Base-by-base conservation (phyloP, 2,113 vertebrate genomes). In the Verasper variegatus region DNA sequence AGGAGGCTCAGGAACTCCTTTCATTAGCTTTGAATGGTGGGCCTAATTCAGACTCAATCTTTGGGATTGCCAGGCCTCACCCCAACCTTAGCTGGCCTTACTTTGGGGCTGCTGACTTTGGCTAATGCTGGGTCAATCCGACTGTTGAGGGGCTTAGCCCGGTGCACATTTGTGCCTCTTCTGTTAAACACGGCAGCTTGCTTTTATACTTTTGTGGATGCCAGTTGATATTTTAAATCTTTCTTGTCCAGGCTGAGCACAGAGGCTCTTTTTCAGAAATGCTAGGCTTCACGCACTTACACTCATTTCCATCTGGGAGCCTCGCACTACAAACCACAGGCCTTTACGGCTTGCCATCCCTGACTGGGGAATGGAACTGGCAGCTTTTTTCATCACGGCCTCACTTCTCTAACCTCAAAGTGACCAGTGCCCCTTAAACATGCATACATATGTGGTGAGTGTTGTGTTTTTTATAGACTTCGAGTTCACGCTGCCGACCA, bases 21-120 rank as follows among this genome's bases (percentile, higher is more conserved):
- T 96, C 96, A 93, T 71, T 84, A 74, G 89, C 92, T 90, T 87
- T 98, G 96, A 98, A 97, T 97, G 93, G 95, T 91, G 92, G 90
- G 93, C 93, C 96, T 96, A 95, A 95, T 96, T 96, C 94, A 95
- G 95, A 93, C 95, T 94, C 95, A 95, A 96, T 96, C 96, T 94
- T 88, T 84, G 95, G 90, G 92, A 94, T 94, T 93, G 81, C 85
- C 82, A 87, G 95, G 94, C 95, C 95, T 93, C 94, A 95, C 94
- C 93, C 95, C 96, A 95, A 95, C 95, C 93, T 72, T 95, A 92
- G 94, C 94, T 83, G 91, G 83, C 92, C 94, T 92, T 95, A 94
- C 95, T 96, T 95, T 95, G 94, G 84, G 89, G 90, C 92, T 94
- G 94, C 96, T 97, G 96, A 97, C 96, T 97, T 94, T 94, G 86